A percentile compares a stretch with the other conserved stretches of the same genome.
Conservation (phyloP, 1,140 invertebrate genomes). For the Apis laboriosa region DNA sequence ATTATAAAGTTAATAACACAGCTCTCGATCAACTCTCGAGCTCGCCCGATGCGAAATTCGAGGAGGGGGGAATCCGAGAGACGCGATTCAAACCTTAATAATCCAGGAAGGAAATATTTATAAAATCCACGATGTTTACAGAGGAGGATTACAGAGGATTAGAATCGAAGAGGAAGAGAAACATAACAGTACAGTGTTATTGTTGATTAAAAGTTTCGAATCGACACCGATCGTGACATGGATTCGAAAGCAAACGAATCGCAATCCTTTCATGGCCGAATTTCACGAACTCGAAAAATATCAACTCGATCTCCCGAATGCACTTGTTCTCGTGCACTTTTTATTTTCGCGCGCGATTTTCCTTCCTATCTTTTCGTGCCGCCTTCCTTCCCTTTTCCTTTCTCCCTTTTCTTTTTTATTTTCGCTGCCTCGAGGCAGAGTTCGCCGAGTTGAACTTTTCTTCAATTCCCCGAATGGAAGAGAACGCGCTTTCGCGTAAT, state of each 20-base stretch:
- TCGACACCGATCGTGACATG: not conserved
- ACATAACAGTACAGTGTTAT: not conserved
- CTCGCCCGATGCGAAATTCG: not conserved
- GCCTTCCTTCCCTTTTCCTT: not conserved
- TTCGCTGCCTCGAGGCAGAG: not conserved
- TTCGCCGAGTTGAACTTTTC: conserved; percentile 38
- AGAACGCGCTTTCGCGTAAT: conserved; percentile 48
- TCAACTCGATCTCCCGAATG: conserved; percentile 8
- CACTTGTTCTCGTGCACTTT: conserved; percentile 8
- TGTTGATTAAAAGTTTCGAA: not conserved
- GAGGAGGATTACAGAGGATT: not conserved
- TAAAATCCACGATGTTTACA: not conserved
- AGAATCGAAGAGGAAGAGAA: not conserved
- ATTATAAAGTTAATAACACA: not conserved
- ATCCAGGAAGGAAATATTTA: not conserved
- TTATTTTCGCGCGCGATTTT: conserved; percentile 12
- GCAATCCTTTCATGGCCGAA: not conserved
- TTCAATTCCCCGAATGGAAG: not conserved
- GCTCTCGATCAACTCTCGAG: not conserved
- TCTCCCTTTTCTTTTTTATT: conserved; percentile 1
- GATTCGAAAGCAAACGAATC: conserved; percentile 13
- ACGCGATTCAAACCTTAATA: not conserved
- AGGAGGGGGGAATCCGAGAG: not conserved
- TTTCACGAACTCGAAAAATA: conserved; percentile 2
- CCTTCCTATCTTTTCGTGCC: not conserved